A percentile compares a stretch with the other conserved stretches of the same genome.
These are phyloP conservation scores for Micronycteris hirsuta DNA, from an alignment of 2,113 vertebrate species.

Conservation along the genomic window DNA sequence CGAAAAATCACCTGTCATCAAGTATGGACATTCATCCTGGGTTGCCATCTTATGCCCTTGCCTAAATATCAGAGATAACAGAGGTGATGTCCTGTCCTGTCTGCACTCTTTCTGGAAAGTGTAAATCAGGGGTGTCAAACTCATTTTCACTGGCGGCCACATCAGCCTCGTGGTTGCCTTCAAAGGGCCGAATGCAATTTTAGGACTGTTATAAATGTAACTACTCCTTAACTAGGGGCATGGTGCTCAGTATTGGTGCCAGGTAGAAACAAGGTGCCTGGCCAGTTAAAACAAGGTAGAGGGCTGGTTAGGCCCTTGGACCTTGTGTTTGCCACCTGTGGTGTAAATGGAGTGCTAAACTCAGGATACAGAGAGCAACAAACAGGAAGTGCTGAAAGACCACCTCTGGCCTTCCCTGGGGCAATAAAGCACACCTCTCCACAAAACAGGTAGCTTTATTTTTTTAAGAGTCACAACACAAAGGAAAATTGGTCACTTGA, in stretches of 20 bases:
- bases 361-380: background rate
- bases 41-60: background rate
- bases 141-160: too few species aligned
- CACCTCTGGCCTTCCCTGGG: background rate
- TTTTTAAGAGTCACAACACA: background rate
- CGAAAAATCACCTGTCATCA: constrained; percentile 15
- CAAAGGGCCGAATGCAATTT: too few species aligned
- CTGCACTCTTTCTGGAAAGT: background rate
- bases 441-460: background rate
- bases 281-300: too few species aligned
- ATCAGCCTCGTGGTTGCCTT: too few species aligned
- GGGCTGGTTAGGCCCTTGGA: too few species aligned
- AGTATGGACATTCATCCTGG: background rate
- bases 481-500: background rate
- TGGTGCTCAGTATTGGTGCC: too few species aligned
- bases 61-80: constrained; percentile 4
- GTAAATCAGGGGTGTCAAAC: background rate
- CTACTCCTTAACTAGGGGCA: too few species aligned
- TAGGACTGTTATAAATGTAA: too few species aligned
- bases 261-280: too few species aligned
- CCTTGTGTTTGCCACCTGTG: too few species aligned
- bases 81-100: background rate
- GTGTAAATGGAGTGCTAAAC: background rate
- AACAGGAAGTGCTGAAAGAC: background rate
- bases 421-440: background rate